Evolutionary conservation across 2,113 vertebrate species (phyloP).

Genomic region (Pterocles gutturalis): DNA sequence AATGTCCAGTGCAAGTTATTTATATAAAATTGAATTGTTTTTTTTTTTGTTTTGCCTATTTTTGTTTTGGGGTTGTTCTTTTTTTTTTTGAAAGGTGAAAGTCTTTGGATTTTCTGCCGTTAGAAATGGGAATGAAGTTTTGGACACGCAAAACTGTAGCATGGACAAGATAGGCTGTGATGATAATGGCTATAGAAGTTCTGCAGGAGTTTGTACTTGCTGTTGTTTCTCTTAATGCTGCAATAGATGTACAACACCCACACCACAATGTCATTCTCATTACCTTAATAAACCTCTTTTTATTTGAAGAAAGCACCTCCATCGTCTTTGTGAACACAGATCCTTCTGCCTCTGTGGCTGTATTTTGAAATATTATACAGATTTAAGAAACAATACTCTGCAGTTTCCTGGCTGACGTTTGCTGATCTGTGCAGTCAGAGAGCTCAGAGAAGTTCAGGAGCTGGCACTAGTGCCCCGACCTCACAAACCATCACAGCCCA

Average conservation of each 20-base stretch:
- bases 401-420: neutral
- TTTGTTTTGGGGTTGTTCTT: neutral
- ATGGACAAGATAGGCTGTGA: constrained; percentile 39
- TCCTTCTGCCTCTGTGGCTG: neutral
- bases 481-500: fast-evolving
- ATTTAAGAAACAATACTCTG: neutral
- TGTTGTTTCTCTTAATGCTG: constrained; percentile 72
- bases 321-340: constrained; percentile 39
- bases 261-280: constrained; percentile 64
- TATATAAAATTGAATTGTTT: constrained; percentile 64
- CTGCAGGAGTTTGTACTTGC: constrained; percentile 66
- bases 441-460: neutral
- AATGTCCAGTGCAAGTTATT: constrained; percentile 78
- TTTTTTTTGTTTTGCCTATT: neutral
- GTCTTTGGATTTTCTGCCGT: constrained; percentile 30
- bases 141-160: constrained; percentile 21
- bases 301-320: constrained; percentile 49
- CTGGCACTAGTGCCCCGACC: neutral
- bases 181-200: constrained; percentile 23
- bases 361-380: neutral
- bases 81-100: neutral
- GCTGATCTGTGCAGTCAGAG: neutral
- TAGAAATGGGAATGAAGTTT: constrained; percentile 65
- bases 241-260: constrained; percentile 65
- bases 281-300: constrained; percentile 78